A percentile compares a stretch with the other conserved stretches of the same genome.
Conservation (phyloP, 1,140 invertebrate genomes). For the Lucilia sericata region DNA sequence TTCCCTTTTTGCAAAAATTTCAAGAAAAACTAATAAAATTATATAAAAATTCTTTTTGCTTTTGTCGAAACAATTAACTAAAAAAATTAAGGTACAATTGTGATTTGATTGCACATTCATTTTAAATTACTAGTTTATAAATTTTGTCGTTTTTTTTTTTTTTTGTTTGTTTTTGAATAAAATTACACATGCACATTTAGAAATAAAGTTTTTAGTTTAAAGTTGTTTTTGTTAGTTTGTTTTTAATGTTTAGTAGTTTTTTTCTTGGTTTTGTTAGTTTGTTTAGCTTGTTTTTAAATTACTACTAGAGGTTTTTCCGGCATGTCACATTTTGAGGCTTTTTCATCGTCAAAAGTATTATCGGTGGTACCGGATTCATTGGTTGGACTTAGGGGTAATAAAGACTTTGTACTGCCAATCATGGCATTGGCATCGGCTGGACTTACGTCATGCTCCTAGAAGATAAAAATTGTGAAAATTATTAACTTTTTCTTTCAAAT, state of each 20-base stretch:
- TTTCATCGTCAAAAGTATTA: slow-evolving; percentile 55
- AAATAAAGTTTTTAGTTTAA: slow-evolving; percentile 1
- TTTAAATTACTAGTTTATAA: not conserved
- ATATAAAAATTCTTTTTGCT: not conserved
- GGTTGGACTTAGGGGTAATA: slow-evolving; percentile 61
- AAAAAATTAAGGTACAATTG: slow-evolving; percentile 26
- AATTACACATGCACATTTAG: slow-evolving; percentile 1
- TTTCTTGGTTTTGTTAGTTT: not conserved
- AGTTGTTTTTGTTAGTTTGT: not conserved
- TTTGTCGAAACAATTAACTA: not conserved
- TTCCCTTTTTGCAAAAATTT: not conserved
- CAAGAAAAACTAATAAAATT: not conserved
- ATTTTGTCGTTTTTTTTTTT: not conserved
- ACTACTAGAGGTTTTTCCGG: slow-evolving; percentile 64
- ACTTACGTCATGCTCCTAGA: slow-evolving; percentile 16
- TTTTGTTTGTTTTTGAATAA: not conserved
- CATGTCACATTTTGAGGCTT: slow-evolving; percentile 60
- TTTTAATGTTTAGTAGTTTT: not conserved
- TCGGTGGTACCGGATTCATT: slow-evolving; percentile 53
- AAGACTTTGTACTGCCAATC: slow-evolving; percentile 64
- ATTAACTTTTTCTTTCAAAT: too few relatives aligned
- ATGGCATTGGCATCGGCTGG: slow-evolving; percentile 57
- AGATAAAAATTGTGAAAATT: not conserved
- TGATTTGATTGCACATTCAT: slow-evolving; percentile 29
- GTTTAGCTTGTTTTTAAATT: slow-evolving; percentile 51